Conservation (phyloP, 2,797 vertebrate genomes). For the Valencia hispanica region DNA sequence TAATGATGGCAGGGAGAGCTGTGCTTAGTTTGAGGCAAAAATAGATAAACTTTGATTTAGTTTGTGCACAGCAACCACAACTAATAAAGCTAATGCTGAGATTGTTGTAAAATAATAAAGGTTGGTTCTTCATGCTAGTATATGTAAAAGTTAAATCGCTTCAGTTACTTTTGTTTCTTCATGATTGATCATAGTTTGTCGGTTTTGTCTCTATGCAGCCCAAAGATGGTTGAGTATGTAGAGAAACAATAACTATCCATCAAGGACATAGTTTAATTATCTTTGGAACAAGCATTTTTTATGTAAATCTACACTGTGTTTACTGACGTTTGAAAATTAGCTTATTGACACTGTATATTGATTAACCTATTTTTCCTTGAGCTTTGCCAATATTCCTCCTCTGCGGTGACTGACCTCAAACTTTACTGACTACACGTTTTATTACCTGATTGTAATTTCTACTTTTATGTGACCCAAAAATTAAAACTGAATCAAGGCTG, state of each 20-base stretch:
- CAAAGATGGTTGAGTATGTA: not conserved
- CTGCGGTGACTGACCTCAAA: not conserved
- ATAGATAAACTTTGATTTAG: not conserved
- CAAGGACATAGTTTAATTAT: not conserved
- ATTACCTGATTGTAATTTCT: not conserved
- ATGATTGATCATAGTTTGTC: not conserved
- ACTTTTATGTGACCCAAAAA: not conserved
- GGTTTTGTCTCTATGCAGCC: not conserved
- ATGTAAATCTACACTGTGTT: not conserved
- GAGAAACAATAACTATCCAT: not conserved
- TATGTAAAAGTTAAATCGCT: not conserved
- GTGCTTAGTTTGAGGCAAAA: not conserved
- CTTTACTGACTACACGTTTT: not conserved
- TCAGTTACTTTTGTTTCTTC: not conserved
- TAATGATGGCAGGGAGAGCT: not conserved
- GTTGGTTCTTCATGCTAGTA: not conserved
- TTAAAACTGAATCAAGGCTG: not conserved
- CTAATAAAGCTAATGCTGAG: no score
- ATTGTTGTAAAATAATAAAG: not conserved
- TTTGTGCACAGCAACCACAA: not conserved
- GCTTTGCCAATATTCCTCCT: not conserved
- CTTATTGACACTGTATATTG: conserved; percentile 1
- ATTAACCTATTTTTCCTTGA: conserved; percentile 6
- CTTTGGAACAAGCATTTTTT: not conserved
- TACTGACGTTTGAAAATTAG: not conserved